Evolutionary conservation across 1,140 invertebrate species (phyloP).

Genomic region (Phymastichus coffea): DNA sequence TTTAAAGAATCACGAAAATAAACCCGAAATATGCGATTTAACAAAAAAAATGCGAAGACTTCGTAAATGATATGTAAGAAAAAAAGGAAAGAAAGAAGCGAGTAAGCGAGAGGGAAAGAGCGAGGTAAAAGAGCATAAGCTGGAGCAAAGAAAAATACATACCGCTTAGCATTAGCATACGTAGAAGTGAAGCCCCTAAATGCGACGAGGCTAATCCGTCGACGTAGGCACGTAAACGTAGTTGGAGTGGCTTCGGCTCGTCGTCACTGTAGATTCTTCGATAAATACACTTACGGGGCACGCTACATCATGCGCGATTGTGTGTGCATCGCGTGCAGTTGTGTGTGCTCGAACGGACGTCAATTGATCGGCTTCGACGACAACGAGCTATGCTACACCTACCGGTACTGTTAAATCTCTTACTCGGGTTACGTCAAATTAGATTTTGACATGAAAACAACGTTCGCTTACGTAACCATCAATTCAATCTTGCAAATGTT

Average conservation of each 20-base stretch:
- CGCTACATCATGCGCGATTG: not conserved
- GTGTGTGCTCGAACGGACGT: not conserved
- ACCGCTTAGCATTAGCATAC: conserved; percentile 16
- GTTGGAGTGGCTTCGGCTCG: conserved; percentile 17
- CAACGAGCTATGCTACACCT: too few species aligned
- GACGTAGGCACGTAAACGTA: conserved; percentile 22
- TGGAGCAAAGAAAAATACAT: conserved; percentile 10
- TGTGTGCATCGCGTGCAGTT: not conserved
- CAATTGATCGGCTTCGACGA: conserved; percentile 5
- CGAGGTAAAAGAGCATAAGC: not conserved
- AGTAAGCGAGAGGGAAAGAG: too few species aligned
- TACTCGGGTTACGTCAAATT: too few species aligned
- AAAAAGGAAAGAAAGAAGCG: too few species aligned
- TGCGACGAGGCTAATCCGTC: conserved; percentile 35
- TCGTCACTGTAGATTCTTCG: conserved; percentile 10
- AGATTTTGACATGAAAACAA: too few species aligned
- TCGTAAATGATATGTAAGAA: too few species aligned
- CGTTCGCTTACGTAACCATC: too few species aligned
- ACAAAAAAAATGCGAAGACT: too few species aligned
- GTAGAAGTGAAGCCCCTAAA: conserved; percentile 19
- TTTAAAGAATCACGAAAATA: too few species aligned
- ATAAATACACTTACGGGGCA: conserved; percentile 10
- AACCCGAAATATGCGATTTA: too few species aligned
- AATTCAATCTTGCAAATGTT: too few species aligned
- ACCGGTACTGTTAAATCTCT: too few species aligned